Conservation (phyloP, 1,140 invertebrate genomes). For the Caenorhabditis brenneri region DNA sequence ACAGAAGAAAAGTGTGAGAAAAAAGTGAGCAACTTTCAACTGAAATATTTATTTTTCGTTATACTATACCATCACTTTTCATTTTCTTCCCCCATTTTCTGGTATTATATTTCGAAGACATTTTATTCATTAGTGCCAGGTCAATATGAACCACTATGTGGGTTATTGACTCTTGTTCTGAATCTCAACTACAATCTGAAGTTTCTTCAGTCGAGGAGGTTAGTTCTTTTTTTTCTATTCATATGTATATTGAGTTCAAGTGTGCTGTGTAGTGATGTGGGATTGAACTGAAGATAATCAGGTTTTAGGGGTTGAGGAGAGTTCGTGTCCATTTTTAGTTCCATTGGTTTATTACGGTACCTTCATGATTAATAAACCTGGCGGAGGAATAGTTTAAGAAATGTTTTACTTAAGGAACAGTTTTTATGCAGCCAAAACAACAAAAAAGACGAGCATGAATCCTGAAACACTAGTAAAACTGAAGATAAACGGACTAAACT, state of each 20-base stretch:
- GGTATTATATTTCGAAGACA: neutral
- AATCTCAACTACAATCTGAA: constrained; percentile 38
- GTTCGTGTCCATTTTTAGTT: no score
- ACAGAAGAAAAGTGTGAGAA: neutral
- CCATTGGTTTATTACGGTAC: no score
- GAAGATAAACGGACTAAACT: no score
- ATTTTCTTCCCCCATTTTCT: neutral
- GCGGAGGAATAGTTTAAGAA: no score
- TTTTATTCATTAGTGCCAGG: neutral
- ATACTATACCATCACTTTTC: constrained; percentile 2
- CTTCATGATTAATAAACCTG: no score
- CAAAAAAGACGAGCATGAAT: no score
- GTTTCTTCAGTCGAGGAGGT: constrained; percentile 9
- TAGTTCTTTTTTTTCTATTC: neutral
- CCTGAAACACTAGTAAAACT: no score
- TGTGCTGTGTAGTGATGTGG: neutral
- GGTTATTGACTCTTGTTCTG: constrained; percentile 32
- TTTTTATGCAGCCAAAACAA: no score
- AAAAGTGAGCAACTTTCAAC: neutral
- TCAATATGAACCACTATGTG: constrained; percentile 40
- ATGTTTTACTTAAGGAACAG: no score
- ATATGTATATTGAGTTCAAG: no score
- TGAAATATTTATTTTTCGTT: constrained; percentile 26
- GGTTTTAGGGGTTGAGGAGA: no score
- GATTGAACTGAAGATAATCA: neutral